phyloP scores from a whole-genome alignment of 2,888 invertebrate species.

The Diadromus collaris region DNA sequence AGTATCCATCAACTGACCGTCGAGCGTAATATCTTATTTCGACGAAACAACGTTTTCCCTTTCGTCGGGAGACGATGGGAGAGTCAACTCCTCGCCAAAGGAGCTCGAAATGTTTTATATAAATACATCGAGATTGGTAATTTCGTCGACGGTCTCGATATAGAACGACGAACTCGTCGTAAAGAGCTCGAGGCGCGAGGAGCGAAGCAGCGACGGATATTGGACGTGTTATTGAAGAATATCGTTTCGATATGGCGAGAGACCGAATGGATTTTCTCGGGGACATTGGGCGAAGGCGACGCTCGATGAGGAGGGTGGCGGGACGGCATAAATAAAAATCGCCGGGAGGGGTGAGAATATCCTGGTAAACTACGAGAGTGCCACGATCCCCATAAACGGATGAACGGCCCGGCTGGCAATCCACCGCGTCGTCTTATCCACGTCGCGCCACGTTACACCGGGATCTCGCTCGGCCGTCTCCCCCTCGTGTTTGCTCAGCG shows the following conservation, averaged over 20 bases:
- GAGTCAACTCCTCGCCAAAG: neutral
- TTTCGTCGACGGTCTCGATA: constrained; percentile 27
- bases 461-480: constrained; percentile 38
- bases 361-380: constrained; percentile 47
- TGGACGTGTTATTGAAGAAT: constrained; percentile 47
- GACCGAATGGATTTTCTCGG: constrained; percentile 52
- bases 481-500: constrained; percentile 63
- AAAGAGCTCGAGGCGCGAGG: constrained; percentile 15
- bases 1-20: constrained; percentile 12
- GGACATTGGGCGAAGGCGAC: constrained; percentile 36
- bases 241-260: constrained; percentile 31
- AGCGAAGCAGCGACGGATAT: constrained; percentile 11
- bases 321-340: constrained; percentile 26
- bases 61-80: neutral
- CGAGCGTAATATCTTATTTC: constrained; percentile 27
- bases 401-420: constrained; percentile 28
- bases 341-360: constrained; percentile 44
- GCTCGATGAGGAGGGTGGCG: constrained; percentile 19
- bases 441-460: constrained; percentile 40
- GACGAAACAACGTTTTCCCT: constrained; percentile 6
- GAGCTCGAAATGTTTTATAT: constrained; percentile 10
- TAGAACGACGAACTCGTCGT: neutral
- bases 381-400: constrained; percentile 54
- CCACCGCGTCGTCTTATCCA: constrained; percentile 46
- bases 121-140: constrained; percentile 1